A percentile compares a stretch with the other conserved stretches of the same genome.
These are phyloP conservation scores for Lycia hirtaria DNA, from an alignment of 2,888 invertebrate genomes.

Conservation along the genomic window DNA sequence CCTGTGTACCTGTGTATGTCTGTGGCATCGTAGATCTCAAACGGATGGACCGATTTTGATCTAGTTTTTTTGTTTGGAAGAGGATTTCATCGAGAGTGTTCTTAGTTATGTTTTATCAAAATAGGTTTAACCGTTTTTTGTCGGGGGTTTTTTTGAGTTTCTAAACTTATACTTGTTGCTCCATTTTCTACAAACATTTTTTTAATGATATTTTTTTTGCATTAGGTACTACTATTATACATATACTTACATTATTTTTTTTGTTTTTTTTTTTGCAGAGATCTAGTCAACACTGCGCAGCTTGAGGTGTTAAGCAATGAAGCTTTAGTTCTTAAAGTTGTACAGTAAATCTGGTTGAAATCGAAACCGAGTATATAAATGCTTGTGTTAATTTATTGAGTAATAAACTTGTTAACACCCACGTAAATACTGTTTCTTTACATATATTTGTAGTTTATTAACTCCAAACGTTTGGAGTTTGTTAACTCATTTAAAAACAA, in stretches of 20 bases:
- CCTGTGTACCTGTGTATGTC: too few relatives aligned
- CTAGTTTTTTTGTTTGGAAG: too few relatives aligned
- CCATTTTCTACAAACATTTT: neutral
- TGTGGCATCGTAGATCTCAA: too few relatives aligned
- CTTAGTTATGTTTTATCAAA: too few relatives aligned
- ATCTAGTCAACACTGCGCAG: constrained; percentile 57
- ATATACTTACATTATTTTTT: neutral
- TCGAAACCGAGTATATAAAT: neutral
- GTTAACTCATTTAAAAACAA: too few relatives aligned
- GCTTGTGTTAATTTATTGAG: neutral
- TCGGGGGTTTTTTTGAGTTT: too few relatives aligned
- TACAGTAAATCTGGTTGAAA: constrained; percentile 9
- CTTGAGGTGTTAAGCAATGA: constrained; percentile 68
- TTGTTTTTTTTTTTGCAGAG: constrained; percentile 54
- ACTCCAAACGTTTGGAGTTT: too few relatives aligned
- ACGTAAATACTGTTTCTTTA: neutral
- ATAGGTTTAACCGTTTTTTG: too few relatives aligned
- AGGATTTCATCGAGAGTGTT: too few relatives aligned
- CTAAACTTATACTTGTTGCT: too few relatives aligned
- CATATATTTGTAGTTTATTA: too few relatives aligned
- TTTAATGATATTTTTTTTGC: neutral
- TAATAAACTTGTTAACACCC: neutral
- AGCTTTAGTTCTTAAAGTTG: constrained; percentile 70
- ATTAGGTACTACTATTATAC: neutral
- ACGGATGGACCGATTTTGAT: too few relatives aligned